These are phyloP conservation scores for Quadriops clusia DNA, from an alignment of 2,888 invertebrate genomes.

Conservation along the genomic window DNA sequence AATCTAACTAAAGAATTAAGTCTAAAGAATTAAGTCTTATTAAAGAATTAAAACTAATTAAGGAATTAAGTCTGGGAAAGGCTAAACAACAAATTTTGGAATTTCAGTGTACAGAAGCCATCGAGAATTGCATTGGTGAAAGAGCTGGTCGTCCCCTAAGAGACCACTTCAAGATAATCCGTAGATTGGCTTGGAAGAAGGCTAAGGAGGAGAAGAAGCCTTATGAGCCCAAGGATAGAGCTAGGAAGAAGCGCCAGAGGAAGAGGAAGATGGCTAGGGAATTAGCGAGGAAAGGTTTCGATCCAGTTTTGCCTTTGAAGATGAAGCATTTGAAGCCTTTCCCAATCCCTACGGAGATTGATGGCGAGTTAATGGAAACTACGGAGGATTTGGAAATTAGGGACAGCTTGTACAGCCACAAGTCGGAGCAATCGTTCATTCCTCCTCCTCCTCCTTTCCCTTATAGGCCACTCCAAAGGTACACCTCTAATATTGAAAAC, in stretches of 20 bases:
- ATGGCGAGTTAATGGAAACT: constrained; percentile 18
- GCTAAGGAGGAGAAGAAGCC: constrained; percentile 25
- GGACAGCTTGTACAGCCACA: constrained; percentile 28
- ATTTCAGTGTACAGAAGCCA: constrained; percentile 31
- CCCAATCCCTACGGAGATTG: constrained; percentile 11
- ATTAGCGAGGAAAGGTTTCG: constrained; percentile 13
- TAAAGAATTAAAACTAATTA: background rate
- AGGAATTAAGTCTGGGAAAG: no score
- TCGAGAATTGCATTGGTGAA: constrained; percentile 33
- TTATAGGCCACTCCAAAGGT: constrained; percentile 30
- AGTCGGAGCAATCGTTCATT: constrained; percentile 23
- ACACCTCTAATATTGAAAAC: constrained; percentile 33
- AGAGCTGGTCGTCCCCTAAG: constrained; percentile 31
- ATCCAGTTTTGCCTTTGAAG: constrained; percentile 18
- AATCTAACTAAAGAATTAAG: constrained; percentile 1
- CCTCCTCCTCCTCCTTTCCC: constrained; percentile 26
- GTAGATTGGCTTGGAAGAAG: constrained; percentile 32
- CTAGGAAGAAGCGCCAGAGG: constrained; percentile 22
- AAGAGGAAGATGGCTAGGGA: constrained; percentile 14
- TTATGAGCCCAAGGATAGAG: constrained; percentile 19
- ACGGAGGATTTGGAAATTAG: constrained; percentile 23
- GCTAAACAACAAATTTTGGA: background rate
- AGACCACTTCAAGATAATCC: constrained; percentile 34
- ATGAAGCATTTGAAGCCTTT: constrained; percentile 12
- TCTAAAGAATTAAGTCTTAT: background rate